Conservation (phyloP, 2,113 vertebrate species). For the Oncorhynchus mykiss region DNA sequence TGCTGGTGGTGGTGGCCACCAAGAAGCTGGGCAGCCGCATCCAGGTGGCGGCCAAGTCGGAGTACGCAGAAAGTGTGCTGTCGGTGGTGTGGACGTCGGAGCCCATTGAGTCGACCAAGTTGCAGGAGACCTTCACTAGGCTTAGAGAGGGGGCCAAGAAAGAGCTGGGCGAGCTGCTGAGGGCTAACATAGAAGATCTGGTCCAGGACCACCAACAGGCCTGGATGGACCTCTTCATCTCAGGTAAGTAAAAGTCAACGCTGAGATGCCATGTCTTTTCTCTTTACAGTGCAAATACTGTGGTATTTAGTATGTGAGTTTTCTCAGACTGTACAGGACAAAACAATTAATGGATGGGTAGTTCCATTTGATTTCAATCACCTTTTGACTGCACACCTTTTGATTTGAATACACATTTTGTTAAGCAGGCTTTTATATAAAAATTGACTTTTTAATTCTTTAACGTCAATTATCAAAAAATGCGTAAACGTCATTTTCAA, state of each 20-base stretch:
- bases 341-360: too few species aligned
- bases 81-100: slow-evolving; percentile 84
- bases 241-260: slow-evolving; percentile 73
- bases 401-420: too few species aligned
- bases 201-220: slow-evolving; percentile 85
- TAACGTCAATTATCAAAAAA: too few species aligned
- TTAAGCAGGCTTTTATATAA: too few species aligned
- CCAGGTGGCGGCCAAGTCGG: slow-evolving; percentile 82
- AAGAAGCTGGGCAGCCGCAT: slow-evolving; percentile 79
- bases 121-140: slow-evolving; percentile 79
- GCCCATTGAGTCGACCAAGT: slow-evolving; percentile 73
- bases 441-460: too few species aligned
- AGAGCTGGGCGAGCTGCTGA: slow-evolving; percentile 87
- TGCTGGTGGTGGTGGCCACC: slow-evolving; percentile 85
- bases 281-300: neutral
- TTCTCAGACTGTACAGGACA: too few species aligned
- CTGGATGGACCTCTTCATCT: slow-evolving; percentile 93
- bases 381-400: too few species aligned
- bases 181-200: slow-evolving; percentile 76
- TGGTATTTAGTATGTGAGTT: neutral
- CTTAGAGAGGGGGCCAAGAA: slow-evolving; percentile 83
- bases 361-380: too few species aligned
- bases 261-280: neutral
- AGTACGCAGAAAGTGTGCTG: slow-evolving; percentile 82
- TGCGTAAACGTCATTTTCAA: too few species aligned